Conservation (phyloP, 2,888 invertebrate species). For the Orthosia gracilis region DNA sequence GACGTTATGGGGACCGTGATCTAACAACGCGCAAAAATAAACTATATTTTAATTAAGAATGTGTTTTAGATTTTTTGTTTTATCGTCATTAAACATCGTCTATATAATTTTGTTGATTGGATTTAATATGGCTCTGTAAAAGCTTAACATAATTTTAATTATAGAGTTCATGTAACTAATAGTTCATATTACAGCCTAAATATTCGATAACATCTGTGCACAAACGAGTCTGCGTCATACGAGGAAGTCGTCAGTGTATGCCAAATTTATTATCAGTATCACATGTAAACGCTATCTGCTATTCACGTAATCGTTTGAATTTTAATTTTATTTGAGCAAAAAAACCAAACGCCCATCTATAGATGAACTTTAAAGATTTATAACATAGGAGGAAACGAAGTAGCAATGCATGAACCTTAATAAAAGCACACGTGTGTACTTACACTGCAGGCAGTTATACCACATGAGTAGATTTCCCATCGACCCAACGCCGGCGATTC, state of each 20-base stretch:
- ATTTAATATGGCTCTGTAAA: neutral
- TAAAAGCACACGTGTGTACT: slow-evolving; percentile 16
- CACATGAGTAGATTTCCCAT: slow-evolving; percentile 38
- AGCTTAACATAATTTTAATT: no score
- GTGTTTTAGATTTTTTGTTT: neutral
- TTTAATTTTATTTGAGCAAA: slow-evolving; percentile 23
- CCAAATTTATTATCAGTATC: slow-evolving; percentile 65
- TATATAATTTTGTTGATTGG: neutral
- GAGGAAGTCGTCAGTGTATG: slow-evolving; percentile 62
- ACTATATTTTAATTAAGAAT: no score
- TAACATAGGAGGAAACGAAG: neutral
- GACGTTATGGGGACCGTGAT: no score
- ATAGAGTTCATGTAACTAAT: neutral
- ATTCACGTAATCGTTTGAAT: slow-evolving; percentile 51
- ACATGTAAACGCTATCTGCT: slow-evolving; percentile 54
- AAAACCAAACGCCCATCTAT: slow-evolving; percentile 18
- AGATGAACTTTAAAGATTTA: neutral
- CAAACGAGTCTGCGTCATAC: slow-evolving; percentile 56
- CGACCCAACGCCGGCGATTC: slow-evolving; percentile 28
- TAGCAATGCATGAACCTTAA: neutral
- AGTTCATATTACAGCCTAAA: slow-evolving; percentile 1
- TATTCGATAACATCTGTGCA: slow-evolving; percentile 36
- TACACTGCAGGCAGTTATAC: slow-evolving; percentile 13
- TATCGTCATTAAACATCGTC: neutral
- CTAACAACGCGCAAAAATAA: no score